Evolutionary conservation across 92 coral and sea anemone species (phyloP), one percentile per base, ranked within the genome.

Genomic region (Porites divaricata): DNA sequence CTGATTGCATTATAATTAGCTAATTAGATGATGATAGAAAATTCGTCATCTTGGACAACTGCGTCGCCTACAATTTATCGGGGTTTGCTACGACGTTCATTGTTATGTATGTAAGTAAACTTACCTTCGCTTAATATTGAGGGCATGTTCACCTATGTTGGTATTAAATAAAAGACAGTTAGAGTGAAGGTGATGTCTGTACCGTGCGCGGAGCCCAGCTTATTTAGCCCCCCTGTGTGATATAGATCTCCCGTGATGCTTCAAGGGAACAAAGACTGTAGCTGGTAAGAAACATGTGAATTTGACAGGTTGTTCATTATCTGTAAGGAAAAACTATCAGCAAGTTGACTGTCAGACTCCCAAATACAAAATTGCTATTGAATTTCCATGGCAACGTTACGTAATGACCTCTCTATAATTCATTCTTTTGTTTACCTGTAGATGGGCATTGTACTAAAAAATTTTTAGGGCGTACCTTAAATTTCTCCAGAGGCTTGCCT

Each of bases 111-210:
- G 17, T 54, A 54, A 54, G 59, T 2, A 19, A 1, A 45, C 91
- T 72, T 90, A 90, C 93, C 93, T 90, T 90, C 93, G 24, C 93
- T 90, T 50, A 90, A 51, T 6, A 90, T 26, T 14, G 90, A 87
- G 61, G 93, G 93, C 93, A 90, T 90, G 19, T 49, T 68, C 12
- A 21, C 16, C 59, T 54, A 15, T 15, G 15, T 49, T 6, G 58
- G 48, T 54, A n/a, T n/a, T n/a, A n/a, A 25, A 74, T 50, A 50
- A 17, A 12, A 45, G 50, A 17, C 59, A 54, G 59, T 79, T 66
- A 23, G 54, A 0, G 19, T 58, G 15, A 71, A 58, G 41, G 26
- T 41, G 35, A 10, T 28, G 9, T 45, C 57, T 22, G 45, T 35
- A 35, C 6, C 45, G 45, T 35, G 45, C 45, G 45, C 45, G 45